Evolutionary conservation across 2,113 vertebrate species (phyloP), one percentile per base, ranked within the genome.

Genomic region (Tinamus guttatus): DNA sequence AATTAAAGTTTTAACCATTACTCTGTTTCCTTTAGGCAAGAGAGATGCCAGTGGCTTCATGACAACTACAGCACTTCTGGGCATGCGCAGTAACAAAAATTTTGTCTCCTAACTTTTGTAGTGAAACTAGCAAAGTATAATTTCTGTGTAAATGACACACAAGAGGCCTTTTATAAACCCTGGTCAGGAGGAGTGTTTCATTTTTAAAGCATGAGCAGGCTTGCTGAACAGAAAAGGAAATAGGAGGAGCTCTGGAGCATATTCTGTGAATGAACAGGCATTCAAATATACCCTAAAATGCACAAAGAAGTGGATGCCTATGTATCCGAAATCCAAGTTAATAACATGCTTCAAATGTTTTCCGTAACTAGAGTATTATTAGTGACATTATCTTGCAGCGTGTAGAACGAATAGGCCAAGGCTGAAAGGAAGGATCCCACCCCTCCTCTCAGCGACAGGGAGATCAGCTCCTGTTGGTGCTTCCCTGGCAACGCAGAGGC

Each of bases 391-490:
- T 4, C 49, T 64, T 41, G 41, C 16, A 4, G 68, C 7, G 24
- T 85, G 65, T 62, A 36, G 63, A 76, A 32, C 34, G 19, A n/a
- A 36, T 15, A 34, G 27, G 19, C 59, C 60, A 58, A 47, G 63
- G 65, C 22, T 20, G 40, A 81, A 51, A 32, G 9, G 40, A 63
- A 58, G 34, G 59, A 47, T 74, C 84, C 17, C 52, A n/a, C 2
- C 41, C 21, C 82, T 85, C 54, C 15, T 3, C 2, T 0, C 12
- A 36, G 5, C 0, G 0, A 56, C 38, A 13, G 41, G 34, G 86
- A 54, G 20, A n/a, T n/a, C 38, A 41, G 0, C 19, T 75, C 76
- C 60, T 11, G 45, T 11, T 22, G 0, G 5, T 45, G 4, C 51
- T 70, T 69, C 5, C 0, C 0, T 1, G 63, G 54, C 27, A 81